Evolutionary conservation across 2,888 invertebrate genomes (phyloP), one percentile per base, ranked within the genome.

Genomic region (Drosophila yooni): DNA sequence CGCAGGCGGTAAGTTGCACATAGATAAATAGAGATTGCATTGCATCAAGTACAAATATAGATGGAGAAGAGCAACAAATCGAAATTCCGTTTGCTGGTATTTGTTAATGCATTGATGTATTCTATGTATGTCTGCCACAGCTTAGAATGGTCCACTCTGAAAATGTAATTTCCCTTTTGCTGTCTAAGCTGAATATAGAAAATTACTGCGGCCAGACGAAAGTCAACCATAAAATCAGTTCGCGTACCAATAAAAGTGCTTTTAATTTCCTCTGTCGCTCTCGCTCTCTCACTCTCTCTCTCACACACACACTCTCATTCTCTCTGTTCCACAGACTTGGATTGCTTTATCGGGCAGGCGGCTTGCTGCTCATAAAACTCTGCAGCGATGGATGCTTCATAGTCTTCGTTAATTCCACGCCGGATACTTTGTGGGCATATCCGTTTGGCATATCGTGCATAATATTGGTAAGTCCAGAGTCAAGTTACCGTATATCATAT

Each of bases 381-480:
- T 92, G 94, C 60, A 95, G 95, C 91, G 95, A 95, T 76, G 94
- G 94, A 51, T 94, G 95, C 78, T 96, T 96, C 82, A 94, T 96
- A 69, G 93, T 95, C 82, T 95, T 95, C 92, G 94, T 95, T 77
- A 96, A 96, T 91, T 94, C 94, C 63, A 93, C 94, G 63, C 93
- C 94, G 65, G 94, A 95, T 81, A 93, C 94, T 79, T 94, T 94
- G 88, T 94, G 94, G 91, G 94, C 95, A 87, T 95, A 95, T 91
- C 93, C 95, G 82, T 94, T 95, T 91, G 94, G 94, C 78, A 92
- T 94, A 75, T 92, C 94, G 71, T 94, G 95, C 81, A 94, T 94
- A 76, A 85, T 95, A 76, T 91, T 95, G 94, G 96, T 95, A 93
- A 94, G 94, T 94, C 72, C 54, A 33, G 29, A 36, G 68, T 50